phyloP scores from a whole-genome alignment of 1,140 invertebrate species.

The Metopolophium dirhodum region DNA sequence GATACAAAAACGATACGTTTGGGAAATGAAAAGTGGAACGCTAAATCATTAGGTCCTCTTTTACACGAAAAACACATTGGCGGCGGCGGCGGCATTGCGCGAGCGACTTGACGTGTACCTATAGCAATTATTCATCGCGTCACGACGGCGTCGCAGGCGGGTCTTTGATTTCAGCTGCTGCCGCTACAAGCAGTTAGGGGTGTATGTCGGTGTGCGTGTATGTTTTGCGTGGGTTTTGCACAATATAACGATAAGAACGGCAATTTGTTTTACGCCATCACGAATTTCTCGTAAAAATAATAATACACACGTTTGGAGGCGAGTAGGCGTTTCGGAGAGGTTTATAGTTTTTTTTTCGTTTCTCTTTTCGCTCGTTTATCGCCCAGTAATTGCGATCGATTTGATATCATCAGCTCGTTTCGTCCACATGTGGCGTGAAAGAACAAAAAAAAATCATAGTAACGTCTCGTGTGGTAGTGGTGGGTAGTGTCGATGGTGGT shows the following conservation, averaged over 20 bases:
- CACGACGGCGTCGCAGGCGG: not conserved
- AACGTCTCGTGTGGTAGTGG: not conserved
- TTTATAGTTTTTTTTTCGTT: not conserved
- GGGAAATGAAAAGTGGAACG: conserved; percentile 33
- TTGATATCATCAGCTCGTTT: not conserved
- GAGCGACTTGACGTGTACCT: not conserved
- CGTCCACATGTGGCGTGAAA: not conserved
- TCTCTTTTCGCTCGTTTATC: not conserved
- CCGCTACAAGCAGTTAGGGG: not conserved
- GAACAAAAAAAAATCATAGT: not conserved
- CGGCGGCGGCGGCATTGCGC: not conserved
- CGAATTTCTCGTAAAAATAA: not conserved
- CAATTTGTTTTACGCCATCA: conserved; percentile 6
- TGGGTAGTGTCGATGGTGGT: no score
- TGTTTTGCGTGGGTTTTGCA: not conserved
- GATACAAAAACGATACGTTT: conserved; percentile 7
- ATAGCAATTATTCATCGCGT: not conserved
- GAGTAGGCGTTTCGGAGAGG: not conserved
- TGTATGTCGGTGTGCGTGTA: not conserved
- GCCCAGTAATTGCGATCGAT: not conserved
- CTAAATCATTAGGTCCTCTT: conserved; percentile 17
- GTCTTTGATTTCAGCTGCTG: conserved; percentile 18
- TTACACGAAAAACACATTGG: not conserved
- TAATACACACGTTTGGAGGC: not conserved
- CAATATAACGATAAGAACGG: not conserved